Percentiles rank a stretch among this genome's conserved stretches.
phyloP scores from a whole-genome alignment of 2,888 invertebrate genomes.

The Crioceris asparagi region DNA sequence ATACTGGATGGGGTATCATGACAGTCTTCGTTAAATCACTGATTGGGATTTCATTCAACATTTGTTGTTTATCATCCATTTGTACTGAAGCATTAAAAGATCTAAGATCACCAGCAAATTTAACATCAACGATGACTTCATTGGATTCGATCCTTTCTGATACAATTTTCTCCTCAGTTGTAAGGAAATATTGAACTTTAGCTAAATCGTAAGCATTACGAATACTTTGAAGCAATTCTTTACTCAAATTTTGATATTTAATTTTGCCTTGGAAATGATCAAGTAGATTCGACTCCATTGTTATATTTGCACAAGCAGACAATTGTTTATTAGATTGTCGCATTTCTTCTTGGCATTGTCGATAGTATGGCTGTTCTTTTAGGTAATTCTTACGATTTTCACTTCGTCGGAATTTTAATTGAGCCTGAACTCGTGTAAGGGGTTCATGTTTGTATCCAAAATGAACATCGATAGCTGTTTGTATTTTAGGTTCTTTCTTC shows the following conservation, averaged over 20 bases:
- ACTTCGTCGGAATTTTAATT: conserved; percentile 42
- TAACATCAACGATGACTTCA: conserved; percentile 41
- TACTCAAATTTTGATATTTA: too few relatives aligned
- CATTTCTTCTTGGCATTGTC: conserved; percentile 44
- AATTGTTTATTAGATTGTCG: too few relatives aligned
- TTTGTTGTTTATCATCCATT: conserved; percentile 34
- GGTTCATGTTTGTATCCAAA: conserved; percentile 41
- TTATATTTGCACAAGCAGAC: too few relatives aligned
- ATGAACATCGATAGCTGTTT: conserved; percentile 41
- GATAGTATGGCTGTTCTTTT: conserved; percentile 37
- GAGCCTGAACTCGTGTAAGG: conserved; percentile 22
- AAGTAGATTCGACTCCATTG: too few relatives aligned
- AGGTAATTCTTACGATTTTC: conserved; percentile 41
- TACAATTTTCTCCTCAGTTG: too few relatives aligned
- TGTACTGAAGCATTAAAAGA: conserved; percentile 40
- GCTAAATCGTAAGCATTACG: too few relatives aligned
- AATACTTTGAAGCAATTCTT: too few relatives aligned
- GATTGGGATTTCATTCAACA: conserved; percentile 40
- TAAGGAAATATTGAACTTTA: too few relatives aligned
- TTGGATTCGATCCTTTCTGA: too few relatives aligned
- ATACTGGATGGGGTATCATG: conserved; percentile 41
- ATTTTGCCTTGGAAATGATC: too few relatives aligned
- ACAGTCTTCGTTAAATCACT: conserved; percentile 33
- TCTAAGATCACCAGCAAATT: conserved; percentile 39
- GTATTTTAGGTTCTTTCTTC: conserved; percentile 42